Evolutionary conservation across 2,797 vertebrate genomes (phyloP), one percentile per base, ranked within the genome.

Genomic region (Ceryle rudis): DNA sequence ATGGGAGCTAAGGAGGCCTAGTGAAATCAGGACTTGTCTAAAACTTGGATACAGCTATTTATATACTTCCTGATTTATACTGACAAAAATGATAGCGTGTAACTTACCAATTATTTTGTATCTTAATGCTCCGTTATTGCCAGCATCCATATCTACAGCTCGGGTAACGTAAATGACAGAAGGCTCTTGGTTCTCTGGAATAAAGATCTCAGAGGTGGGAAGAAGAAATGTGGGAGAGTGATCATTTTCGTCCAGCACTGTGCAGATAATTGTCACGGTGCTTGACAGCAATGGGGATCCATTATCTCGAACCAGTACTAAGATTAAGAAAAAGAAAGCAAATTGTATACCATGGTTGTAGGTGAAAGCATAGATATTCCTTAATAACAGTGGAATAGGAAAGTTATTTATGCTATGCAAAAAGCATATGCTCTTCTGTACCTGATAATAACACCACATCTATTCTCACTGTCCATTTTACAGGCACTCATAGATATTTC

Each of bases 201-300:
- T 92, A 91, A 91, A 95, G 80, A 99, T 98, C 91, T 98, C 97
- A 90, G 97, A 97, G 23, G 92, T 67, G 2, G 98, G 95, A 96
- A 98, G 97, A 91, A 98, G 97, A 94, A 99, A 98, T 28, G 86
- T 95, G 5, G 99, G 99, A 47, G 98, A 78, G 31, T 99, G 98
- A 95, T 99, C 99, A 0, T 99, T 99, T 93, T 99, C 98, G 11
- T 99, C 99, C 94, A 99, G 97, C 47, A 99, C 98, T 1, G 96
- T 98, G 95, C 99, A 99, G 78, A 98, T 33, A 86, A 99, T 84
- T 3, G 98, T 98, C 11, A 98, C 89, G 0, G 97, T 99, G 46
- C 98, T 97, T 0, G 99, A 99, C 51, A 99, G 97, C 0, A 98
- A 96, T 0, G 96, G 98, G 4, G 90, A 14, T 60, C 99, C 98